Evolutionary conservation across 2,113 vertebrate species (phyloP), one percentile per base, ranked within the genome.

Genomic region (Artemisiospiza belli): DNA sequence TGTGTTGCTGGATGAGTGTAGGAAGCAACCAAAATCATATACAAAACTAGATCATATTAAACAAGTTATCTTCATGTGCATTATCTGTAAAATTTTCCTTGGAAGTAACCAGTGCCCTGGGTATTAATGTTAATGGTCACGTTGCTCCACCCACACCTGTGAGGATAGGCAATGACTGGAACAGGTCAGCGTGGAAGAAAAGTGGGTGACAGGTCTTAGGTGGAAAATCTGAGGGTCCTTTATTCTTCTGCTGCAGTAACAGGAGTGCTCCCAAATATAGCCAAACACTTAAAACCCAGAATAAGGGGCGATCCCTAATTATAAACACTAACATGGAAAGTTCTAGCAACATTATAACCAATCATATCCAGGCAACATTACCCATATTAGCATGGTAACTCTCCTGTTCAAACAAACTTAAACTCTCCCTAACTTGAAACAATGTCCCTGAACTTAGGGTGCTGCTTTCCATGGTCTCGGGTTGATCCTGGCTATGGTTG

Each of bases 41-140:
- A 31, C 11, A 62, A 73, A 59, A 39, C 4, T 11, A 52, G 24
- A 35, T 16, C 2, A 1, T 21, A 12, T 17, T 49, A 81, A 87
- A 37, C 30, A 25, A 0, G 0, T 54, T 57, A 7, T 12, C 6
- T 78, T 76, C 39, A 3, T 16, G 19, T 59, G 20, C 39, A 43
- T 2, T 10, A 1, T 55, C 21, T 62, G 6, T 52, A n/a, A 44
- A 51, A 46, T 82, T 90, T 61, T 46, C 28, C 15, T 3, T 13
- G 15, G 15, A 72, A 37, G 27, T 37, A 47, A 52, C 12, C 20
- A 19, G 11, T 43, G 52, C 12, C 21, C 25, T 3, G 1, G 14
- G 9, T 4, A 1, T 64, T 30, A 24, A 24, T 58, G 33, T 35
- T 35, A 23, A 61, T 17, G 2, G 2, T 35, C 13, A 15, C 1